Evolutionary conservation across 2,888 invertebrate species (phyloP), one percentile per base, ranked within the genome.

Genomic region (Autographa gamma): DNA sequence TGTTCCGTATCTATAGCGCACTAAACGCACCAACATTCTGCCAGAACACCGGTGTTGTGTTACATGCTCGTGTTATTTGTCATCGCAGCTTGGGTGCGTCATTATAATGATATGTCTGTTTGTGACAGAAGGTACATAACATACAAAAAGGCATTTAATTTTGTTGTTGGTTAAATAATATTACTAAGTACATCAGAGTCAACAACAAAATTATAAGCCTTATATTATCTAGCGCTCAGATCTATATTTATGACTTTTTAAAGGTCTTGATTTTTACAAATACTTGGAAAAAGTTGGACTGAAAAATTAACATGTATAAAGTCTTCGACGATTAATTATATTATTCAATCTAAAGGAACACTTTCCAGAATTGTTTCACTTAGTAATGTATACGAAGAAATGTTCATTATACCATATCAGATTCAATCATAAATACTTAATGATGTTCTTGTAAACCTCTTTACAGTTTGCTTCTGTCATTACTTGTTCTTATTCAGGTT

Each of bases 21-120:
- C 67, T 59, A 73, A 79, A 25, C 14, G 60, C 64, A 18, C 67
- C 61, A 73, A 82, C 81, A 70, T 69, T 62, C 43, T 52, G 58
- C 63, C 77, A 82, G 82, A 76, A 19, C 69, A 64, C 62, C 38
- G 34, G 66, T 72, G 66, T 82, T 66, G 4, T 13, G n/a, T 81
- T 82, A 74, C 77, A 7, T 34, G 31, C 34, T 5, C 65, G 66
- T 48, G 43, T 48, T 48, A n/a, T 48, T n/a, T 48, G 48, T 48
- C 48, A 48, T 48, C 48, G 48, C 2, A 43, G 34, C 38, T 38
- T 38, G 5, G n/a, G 48, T 48, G 41, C 43, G 14, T 48, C 48
- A n/a, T 48, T 7, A n/a, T 48, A 16, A 48, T 48, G 6, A 48
- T 48, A 48, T n/a, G 48, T 48, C 8, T n/a, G n/a, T 48, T 48